phyloP scores from a whole-genome alignment of 2,113 vertebrate species.

The Sclerurus mexicanus region DNA sequence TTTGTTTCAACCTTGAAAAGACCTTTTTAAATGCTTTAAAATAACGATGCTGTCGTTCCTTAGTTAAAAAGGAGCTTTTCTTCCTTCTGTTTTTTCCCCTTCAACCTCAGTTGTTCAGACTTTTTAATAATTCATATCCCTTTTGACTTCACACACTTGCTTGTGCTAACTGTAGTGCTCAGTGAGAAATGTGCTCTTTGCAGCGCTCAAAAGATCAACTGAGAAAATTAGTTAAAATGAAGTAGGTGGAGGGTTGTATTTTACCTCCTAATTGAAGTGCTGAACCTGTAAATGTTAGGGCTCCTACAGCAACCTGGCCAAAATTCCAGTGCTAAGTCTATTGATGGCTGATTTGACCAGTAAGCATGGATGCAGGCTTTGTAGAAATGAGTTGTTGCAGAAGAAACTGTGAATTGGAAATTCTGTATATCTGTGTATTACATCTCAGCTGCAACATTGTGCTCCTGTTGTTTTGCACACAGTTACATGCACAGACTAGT shows the following conservation, averaged over 20 bases:
- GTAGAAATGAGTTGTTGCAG: neutral
- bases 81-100: neutral
- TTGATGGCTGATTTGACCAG: neutral
- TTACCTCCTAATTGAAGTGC: conserved; percentile 12
- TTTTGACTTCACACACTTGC: conserved; percentile 30
- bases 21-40: conserved; percentile 22
- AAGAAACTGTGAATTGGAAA: neutral
- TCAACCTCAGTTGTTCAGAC: conserved; percentile 18
- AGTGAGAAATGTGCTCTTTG: conserved; percentile 22
- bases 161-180: conserved; percentile 32
- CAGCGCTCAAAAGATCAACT: conserved; percentile 39
- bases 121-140: conserved; percentile 46
- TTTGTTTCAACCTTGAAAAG: conserved; percentile 19
- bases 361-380: neutral
- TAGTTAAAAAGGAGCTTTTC: conserved; percentile 16
- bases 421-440: neutral
- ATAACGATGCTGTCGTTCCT: neutral
- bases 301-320: neutral
- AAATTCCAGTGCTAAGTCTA: neutral
- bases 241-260: neutral
- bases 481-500: neutral
- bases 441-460: neutral
- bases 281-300: neutral
- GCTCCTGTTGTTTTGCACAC: neutral
- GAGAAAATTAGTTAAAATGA: conserved; percentile 8